Percentiles rank a stretch among this genome's conserved stretches.
phyloP scores from a whole-genome alignment of 2,113 vertebrate genomes.

The Platichthys flesus region DNA sequence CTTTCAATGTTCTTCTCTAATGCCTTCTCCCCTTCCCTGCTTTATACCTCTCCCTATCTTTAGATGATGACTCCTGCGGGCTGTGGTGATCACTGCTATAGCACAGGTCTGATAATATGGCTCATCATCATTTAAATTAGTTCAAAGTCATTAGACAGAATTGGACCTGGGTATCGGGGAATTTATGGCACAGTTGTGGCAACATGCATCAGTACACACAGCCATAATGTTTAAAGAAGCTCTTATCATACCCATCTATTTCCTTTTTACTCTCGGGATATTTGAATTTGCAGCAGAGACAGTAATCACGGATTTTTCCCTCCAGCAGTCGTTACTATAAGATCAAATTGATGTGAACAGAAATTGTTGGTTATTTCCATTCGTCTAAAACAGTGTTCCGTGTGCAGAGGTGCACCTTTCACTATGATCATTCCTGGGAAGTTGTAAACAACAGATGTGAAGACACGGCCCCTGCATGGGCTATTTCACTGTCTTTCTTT shows the following conservation, averaged over 20 bases:
- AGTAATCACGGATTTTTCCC: conserved; percentile 37
- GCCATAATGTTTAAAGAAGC: conserved; percentile 36
- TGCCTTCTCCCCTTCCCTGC: background rate
- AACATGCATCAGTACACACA: conserved; percentile 50
- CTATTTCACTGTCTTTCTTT: conserved; percentile 26
- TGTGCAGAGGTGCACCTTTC: conserved; percentile 18
- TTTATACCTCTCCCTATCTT: background rate
- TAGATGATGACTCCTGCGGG: background rate
- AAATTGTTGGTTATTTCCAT: background rate
- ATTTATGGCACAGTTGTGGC: conserved; percentile 46
- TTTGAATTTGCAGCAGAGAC: conserved; percentile 29
- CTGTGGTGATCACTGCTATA: background rate
- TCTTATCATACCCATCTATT: conserved; percentile 48
- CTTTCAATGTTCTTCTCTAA: background rate
- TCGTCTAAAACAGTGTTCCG: background rate
- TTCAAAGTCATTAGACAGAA: conserved; percentile 70
- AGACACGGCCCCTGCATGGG: conserved; percentile 28
- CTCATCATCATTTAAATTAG: conserved; percentile 66
- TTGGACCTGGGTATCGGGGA: conserved; percentile 36
- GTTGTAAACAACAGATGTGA: conserved; percentile 54
- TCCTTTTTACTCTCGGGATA: conserved; percentile 20
- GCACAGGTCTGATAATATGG: conserved; percentile 10
- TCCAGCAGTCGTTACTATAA: conserved; percentile 19
- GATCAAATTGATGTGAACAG: conserved; percentile 10
- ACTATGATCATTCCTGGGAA: conserved; percentile 39